These are phyloP conservation scores for Parthenolecanium corni DNA, from an alignment of 2,888 invertebrate species.

Conservation along the genomic window DNA sequence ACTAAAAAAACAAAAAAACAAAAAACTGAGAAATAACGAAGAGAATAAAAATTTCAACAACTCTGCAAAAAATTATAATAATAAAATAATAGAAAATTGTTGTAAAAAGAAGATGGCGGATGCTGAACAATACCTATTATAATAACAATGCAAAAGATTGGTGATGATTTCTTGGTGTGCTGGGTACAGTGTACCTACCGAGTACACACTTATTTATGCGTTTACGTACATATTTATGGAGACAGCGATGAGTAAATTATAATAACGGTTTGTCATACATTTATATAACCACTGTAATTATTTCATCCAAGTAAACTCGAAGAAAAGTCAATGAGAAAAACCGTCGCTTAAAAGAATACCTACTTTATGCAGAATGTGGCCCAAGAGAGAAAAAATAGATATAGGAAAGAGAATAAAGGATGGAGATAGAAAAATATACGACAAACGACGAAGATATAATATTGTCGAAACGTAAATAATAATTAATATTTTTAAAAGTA, in stretches of 20 bases:
- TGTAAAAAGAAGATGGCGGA: constrained; percentile 28
- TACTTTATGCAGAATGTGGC: too few species aligned
- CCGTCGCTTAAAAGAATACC: constrained; percentile 7
- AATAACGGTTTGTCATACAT: constrained; percentile 28
- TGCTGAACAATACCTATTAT: constrained; percentile 26
- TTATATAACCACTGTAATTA: constrained; percentile 29
- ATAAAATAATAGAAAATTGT: constrained; percentile 21
- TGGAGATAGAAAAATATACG: background rate
- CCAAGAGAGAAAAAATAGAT: constrained; percentile 3
- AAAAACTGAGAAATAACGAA: background rate
- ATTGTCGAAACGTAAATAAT: constrained; percentile 24
- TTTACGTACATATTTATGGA: constrained; percentile 5
- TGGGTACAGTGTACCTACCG: background rate
- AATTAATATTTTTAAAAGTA: constrained; percentile 6
- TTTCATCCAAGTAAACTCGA: constrained; percentile 16
- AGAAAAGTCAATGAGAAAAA: constrained; percentile 28
- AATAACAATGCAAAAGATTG: background rate
- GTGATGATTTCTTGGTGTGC: background rate
- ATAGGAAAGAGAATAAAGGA: background rate
- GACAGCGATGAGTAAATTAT: constrained; percentile 27
- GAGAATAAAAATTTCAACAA: too few species aligned
- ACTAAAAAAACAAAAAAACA: constrained; percentile 5
- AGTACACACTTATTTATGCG: too few species aligned
- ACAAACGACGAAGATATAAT: background rate
- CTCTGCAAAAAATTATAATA: constrained; percentile 4